Evolutionary conservation across 2,888 invertebrate genomes (phyloP).

Genomic region (Drosophila trichaetosa): DNA sequence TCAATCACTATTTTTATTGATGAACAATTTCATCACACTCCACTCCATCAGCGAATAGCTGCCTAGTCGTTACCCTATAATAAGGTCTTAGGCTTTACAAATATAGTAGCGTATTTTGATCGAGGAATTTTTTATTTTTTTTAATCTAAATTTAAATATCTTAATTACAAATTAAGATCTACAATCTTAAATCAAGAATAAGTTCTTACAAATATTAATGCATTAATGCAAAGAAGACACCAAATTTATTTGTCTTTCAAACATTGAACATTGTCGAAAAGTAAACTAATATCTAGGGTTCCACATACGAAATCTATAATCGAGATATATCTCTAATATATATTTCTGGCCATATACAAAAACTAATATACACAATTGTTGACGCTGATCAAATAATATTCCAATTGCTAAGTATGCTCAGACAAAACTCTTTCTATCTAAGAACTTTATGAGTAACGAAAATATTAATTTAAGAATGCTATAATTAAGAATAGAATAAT

Average conservation of each 20-base stretch:
- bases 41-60: not conserved
- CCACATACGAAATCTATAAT: not conserved
- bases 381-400: not conserved
- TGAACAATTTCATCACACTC: not conserved
- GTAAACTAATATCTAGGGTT: not conserved
- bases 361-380: not conserved
- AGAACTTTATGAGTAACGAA: too few relatives aligned
- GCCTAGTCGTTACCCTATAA: constrained; percentile 10
- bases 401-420: not conserved
- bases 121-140: too few relatives aligned
- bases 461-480: too few relatives aligned
- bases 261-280: not conserved
- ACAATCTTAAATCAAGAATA: not conserved
- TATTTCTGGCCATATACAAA: not conserved
- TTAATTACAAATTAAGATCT: not conserved
- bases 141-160: not conserved
- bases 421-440: too few relatives aligned
- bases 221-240: not conserved
- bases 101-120: not conserved
- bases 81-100: not conserved
- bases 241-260: not conserved
- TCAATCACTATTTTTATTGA: constrained; percentile 4
- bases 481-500: not conserved
- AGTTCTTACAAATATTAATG: not conserved
- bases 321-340: not conserved